phyloP scores from a whole-genome alignment of 2,113 vertebrate genomes.

The Chaenogobius annularis region DNA sequence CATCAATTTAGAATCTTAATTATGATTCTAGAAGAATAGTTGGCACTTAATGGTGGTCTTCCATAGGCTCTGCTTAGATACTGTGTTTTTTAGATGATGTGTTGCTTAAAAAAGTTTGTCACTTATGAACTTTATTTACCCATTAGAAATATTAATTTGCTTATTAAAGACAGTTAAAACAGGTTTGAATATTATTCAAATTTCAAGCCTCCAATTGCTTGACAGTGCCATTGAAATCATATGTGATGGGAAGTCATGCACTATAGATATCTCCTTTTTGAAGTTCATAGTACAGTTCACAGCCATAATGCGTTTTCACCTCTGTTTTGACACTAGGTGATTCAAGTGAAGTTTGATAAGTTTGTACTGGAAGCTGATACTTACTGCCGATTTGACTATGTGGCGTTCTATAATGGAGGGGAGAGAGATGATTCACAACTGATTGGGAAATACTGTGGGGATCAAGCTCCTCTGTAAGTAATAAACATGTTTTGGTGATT shows the following conservation, averaged over 20 bases:
- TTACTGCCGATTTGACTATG: conserved; percentile 90
- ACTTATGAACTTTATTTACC: too few relatives aligned
- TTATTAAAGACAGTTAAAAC: too few relatives aligned
- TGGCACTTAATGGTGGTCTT: neutral
- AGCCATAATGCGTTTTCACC: too few relatives aligned
- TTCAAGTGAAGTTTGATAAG: conserved; percentile 85
- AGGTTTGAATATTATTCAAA: too few relatives aligned
- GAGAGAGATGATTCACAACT: conserved; percentile 79
- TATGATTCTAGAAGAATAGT: neutral
- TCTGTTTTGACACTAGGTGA: conserved; percentile 69
- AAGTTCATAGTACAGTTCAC: too few relatives aligned
- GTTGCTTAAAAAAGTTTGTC: neutral
- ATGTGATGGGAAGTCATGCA: neutral
- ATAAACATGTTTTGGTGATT: neutral
- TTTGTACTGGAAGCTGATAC: conserved; percentile 84
- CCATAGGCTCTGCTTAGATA: neutral
- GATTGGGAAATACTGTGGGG: conserved; percentile 86
- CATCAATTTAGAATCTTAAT: neutral
- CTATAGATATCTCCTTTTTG: too few relatives aligned
- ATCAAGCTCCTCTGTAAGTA: conserved; percentile 79
- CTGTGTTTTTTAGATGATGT: neutral
- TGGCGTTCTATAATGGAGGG: conserved; percentile 85
- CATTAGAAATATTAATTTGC: too few relatives aligned
- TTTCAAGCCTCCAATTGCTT: neutral
- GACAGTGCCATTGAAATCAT: neutral